A percentile compares a stretch with the other conserved stretches of the same genome.
These are phyloP conservation scores for Archips xylosteana DNA, from an alignment of 2,888 invertebrate species.

Conservation along the genomic window DNA sequence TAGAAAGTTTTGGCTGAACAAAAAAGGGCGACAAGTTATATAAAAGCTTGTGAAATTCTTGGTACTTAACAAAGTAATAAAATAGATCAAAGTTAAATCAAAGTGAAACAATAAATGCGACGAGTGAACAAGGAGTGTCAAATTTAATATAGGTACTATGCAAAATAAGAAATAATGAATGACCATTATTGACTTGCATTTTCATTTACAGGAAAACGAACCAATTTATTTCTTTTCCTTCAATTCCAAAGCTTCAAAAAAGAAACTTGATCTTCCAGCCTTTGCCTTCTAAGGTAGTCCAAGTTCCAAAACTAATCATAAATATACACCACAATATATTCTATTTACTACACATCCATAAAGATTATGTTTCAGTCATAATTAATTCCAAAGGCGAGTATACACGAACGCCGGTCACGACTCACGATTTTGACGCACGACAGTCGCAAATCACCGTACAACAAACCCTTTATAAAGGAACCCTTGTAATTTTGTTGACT, in stretches of 20 bases:
- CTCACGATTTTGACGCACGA: constrained; percentile 50
- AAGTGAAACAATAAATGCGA: background rate
- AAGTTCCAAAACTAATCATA: too few relatives aligned
- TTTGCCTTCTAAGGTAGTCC: too few relatives aligned
- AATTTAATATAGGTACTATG: background rate
- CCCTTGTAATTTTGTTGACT: constrained; percentile 34
- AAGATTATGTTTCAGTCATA: constrained; percentile 39
- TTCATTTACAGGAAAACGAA: background rate
- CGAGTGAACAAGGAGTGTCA: background rate
- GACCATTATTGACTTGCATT: background rate
- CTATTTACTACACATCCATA: constrained; percentile 7
- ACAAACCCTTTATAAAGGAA: constrained; percentile 20
- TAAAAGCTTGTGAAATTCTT: background rate
- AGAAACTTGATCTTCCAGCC: too few relatives aligned
- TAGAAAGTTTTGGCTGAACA: too few relatives aligned
- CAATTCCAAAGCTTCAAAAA: too few relatives aligned
- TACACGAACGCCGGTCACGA: constrained; percentile 52
- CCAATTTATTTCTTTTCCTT: background rate
- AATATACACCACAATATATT: too few relatives aligned
- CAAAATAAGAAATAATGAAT: background rate
- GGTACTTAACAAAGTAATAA: background rate
- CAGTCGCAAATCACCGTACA: constrained; percentile 27
- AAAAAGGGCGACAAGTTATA: too few relatives aligned
- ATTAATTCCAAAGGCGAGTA: constrained; percentile 41
- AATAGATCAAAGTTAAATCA: background rate